Percentiles rank a stretch among this genome's conserved stretches.
These are phyloP conservation scores for Heliconius ismenius DNA, from an alignment of 2,888 invertebrate species.

Conservation along the genomic window DNA sequence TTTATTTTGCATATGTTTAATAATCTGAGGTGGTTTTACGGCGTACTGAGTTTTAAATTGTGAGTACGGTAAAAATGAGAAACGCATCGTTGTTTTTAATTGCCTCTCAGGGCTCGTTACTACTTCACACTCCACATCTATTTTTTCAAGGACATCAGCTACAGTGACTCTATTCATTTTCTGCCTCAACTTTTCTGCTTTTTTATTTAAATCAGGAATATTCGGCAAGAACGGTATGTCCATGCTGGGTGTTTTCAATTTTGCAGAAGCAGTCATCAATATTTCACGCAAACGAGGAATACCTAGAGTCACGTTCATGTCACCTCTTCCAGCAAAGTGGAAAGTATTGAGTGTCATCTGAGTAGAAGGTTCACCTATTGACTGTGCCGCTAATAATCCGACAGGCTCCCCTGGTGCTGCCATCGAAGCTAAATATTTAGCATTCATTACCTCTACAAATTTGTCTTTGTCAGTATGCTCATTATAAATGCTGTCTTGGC, in stretches of 20 bases:
- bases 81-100: slow-evolving; percentile 85
- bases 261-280: slow-evolving; percentile 96
- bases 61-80: slow-evolving; percentile 87
- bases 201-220: slow-evolving; percentile 70
- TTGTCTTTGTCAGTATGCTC: slow-evolving; percentile 69
- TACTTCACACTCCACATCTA: slow-evolving; percentile 83
- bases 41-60: slow-evolving; percentile 88
- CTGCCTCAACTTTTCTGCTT: slow-evolving; percentile 86
- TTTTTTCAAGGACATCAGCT: slow-evolving; percentile 88
- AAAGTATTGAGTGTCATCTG: slow-evolving; percentile 99
- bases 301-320: slow-evolving; percentile 99
- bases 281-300: slow-evolving; percentile 98
- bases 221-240: slow-evolving; percentile 90
- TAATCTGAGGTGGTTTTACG: slow-evolving; percentile 85
- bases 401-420: slow-evolving; percentile 97
- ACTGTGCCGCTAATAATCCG: slow-evolving; percentile 97
- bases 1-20: slow-evolving; percentile 87
- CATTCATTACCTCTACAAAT: slow-evolving; percentile 87
- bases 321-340: slow-evolving; percentile 99
- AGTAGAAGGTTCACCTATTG: slow-evolving; percentile 99
- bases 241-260: slow-evolving; percentile 97
- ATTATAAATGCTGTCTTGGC: slow-evolving; percentile 58
- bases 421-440: slow-evolving; percentile 89
- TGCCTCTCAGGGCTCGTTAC: slow-evolving; percentile 79
- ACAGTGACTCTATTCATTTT: slow-evolving; percentile 90